Percentiles rank a stretch among this genome's conserved stretches.
phyloP scores from a whole-genome alignment of 2,797 vertebrate genomes.

The Enteromius radiatus region DNA sequence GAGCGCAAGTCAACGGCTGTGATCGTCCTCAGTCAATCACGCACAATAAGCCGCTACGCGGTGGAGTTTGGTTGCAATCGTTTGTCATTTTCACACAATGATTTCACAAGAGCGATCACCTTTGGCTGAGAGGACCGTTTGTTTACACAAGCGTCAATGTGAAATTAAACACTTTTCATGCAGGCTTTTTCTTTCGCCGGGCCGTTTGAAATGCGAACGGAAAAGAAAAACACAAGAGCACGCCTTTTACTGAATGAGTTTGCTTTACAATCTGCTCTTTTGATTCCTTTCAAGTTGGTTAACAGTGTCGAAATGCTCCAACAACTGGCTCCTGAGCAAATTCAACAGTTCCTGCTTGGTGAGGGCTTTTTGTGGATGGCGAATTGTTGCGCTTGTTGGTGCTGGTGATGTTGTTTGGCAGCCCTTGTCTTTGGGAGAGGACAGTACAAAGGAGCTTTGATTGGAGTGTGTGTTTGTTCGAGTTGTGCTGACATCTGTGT shows the following conservation, averaged over 20 bases:
- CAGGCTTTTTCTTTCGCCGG: background rate
- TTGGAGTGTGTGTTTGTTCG: constrained; percentile 51
- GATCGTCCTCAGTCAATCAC: constrained; percentile 21
- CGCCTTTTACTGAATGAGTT: constrained; percentile 30
- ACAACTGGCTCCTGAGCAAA: constrained; percentile 41
- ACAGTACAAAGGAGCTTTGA: constrained; percentile 52
- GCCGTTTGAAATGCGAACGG: background rate
- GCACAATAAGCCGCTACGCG: constrained; percentile 11
- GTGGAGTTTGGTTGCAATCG: constrained; percentile 19
- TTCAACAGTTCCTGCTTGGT: constrained; percentile 43
- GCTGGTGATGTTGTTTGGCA: constrained; percentile 50
- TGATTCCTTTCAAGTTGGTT: constrained; percentile 34
- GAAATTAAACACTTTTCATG: constrained; percentile 35
- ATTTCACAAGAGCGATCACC: constrained; percentile 32
- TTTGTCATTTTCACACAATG: constrained; percentile 40
- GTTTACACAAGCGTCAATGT: constrained; percentile 28
- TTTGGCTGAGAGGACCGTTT: constrained; percentile 32
- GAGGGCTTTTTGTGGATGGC: constrained; percentile 37
- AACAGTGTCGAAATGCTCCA: constrained; percentile 21
- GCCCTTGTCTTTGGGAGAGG: constrained; percentile 49
- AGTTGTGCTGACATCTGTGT: constrained; percentile 51
- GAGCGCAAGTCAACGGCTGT: background rate
- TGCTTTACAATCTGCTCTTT: constrained; percentile 37
- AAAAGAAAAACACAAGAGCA: background rate
- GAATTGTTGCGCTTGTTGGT: constrained; percentile 47